Percentiles rank a stretch among this genome's conserved stretches.
Conservation (phyloP, 1,140 invertebrate genomes). For the Choristoneura fumiferana region DNA sequence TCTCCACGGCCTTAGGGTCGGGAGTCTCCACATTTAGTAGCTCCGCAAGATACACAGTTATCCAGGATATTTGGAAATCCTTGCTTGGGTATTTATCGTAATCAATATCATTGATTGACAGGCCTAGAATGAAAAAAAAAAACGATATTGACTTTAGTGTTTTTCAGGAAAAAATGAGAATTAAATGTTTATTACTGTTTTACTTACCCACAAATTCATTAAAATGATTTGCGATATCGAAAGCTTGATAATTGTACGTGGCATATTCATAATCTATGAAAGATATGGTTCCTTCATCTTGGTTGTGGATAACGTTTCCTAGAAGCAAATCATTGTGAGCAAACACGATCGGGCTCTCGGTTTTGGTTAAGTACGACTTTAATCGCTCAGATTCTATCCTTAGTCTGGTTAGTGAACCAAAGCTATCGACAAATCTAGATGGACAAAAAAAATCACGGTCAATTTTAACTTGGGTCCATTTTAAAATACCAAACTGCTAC, state of each 20-base stretch:
- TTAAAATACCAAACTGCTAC: too few relatives aligned
- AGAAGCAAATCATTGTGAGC: slow-evolving; percentile 98
- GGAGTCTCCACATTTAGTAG: slow-evolving; percentile 77
- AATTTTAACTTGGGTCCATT: slow-evolving; percentile 10
- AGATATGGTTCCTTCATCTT: slow-evolving; percentile 84
- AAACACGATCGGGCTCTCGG: slow-evolving; percentile 93
- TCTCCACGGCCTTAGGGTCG: slow-evolving; percentile 82
- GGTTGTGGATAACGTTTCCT: slow-evolving; percentile 94
- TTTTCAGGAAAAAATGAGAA: too few relatives aligned
- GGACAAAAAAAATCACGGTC: slow-evolving; percentile 29
- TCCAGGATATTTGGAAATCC: slow-evolving; percentile 90
- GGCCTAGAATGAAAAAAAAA: slow-evolving; percentile 77
- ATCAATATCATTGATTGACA: slow-evolving; percentile 84
- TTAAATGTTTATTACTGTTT: neutral
- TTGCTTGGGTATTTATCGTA: slow-evolving; percentile 88
- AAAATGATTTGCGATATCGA: slow-evolving; percentile 99
- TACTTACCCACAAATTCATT: slow-evolving; percentile 95
- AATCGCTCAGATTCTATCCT: slow-evolving; percentile 85
- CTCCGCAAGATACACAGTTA: slow-evolving; percentile 85
- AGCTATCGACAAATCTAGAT: slow-evolving; percentile 83
- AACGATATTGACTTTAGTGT: slow-evolving; percentile 1
- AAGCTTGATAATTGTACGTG: slow-evolving; percentile 95
- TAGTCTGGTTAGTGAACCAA: slow-evolving; percentile 83
- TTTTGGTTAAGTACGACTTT: slow-evolving; percentile 81
- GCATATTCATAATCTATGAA: slow-evolving; percentile 99